A percentile compares a stretch with the other conserved stretches of the same genome.
Evolutionary conservation across 2,888 invertebrate species (phyloP).

Genomic region (Chorisops tibialis): DNA sequence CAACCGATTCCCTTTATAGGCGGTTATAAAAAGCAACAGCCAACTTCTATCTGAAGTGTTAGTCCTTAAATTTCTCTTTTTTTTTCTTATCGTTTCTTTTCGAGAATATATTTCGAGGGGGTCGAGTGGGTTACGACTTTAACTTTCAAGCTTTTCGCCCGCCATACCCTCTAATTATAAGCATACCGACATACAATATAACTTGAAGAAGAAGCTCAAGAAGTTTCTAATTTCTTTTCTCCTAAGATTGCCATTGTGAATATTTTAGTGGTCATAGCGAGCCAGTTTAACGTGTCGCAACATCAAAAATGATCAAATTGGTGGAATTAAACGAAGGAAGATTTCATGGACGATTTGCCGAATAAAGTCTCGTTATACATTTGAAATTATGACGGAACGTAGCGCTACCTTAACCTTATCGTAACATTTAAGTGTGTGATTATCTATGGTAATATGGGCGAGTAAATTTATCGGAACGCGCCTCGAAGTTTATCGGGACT

Average conservation of each 20-base stretch:
- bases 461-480: no score
- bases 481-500: no score
- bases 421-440: no score
- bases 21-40: constrained; percentile 9
- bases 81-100: background rate
- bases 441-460: no score
- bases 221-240: constrained; percentile 2
- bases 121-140: background rate
- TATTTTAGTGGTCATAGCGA: background rate
- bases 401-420: no score
- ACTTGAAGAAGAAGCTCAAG: background rate
- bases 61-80: background rate
- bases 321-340: no score
- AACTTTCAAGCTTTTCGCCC: background rate
- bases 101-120: background rate
- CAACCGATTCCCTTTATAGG: constrained; percentile 20
- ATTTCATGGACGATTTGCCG: no score
- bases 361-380: no score
- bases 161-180: constrained; percentile 4
- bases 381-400: no score
- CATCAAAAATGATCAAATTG: no score
- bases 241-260: constrained; percentile 15
- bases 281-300: no score
- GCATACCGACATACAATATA: background rate
- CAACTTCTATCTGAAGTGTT: background rate